These are phyloP conservation scores for Paramormyrops kingsleyae DNA, from an alignment of 2,113 vertebrate genomes.

Conservation along the genomic window DNA sequence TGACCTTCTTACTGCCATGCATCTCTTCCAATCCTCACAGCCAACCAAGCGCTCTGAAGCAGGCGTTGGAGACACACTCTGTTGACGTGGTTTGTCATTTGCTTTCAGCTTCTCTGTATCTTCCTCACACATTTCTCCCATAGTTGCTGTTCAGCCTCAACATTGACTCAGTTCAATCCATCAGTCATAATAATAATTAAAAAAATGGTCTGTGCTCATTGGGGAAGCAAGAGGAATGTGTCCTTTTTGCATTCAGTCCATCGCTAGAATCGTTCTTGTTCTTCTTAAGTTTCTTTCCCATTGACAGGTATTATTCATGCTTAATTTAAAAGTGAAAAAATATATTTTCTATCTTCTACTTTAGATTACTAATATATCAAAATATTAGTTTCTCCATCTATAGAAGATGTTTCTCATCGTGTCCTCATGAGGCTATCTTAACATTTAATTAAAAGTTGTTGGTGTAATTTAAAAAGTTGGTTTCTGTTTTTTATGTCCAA, in stretches of 20 bases:
- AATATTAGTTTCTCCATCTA: conserved; percentile 14
- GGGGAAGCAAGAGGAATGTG: background rate
- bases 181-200: background rate
- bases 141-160: background rate
- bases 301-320: background rate
- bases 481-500: background rate
- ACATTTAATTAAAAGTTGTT: background rate
- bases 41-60: no score
- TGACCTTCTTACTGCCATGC: background rate
- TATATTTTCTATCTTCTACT: conserved; percentile 7
- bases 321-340: conserved; percentile 16
- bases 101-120: background rate
- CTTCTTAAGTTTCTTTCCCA: background rate
- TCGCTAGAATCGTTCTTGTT: background rate
- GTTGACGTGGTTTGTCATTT: background rate
- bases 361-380: conserved; percentile 12
- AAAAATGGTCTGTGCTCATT: background rate
- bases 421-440: background rate
- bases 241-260: background rate
- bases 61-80: background rate
- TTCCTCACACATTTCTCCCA: background rate
- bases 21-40: background rate
- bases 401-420: background rate
- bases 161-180: background rate
- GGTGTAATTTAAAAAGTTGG: background rate